phyloP scores from a whole-genome alignment of 2,113 vertebrate species.

The Tragelaphus scriptus region DNA sequence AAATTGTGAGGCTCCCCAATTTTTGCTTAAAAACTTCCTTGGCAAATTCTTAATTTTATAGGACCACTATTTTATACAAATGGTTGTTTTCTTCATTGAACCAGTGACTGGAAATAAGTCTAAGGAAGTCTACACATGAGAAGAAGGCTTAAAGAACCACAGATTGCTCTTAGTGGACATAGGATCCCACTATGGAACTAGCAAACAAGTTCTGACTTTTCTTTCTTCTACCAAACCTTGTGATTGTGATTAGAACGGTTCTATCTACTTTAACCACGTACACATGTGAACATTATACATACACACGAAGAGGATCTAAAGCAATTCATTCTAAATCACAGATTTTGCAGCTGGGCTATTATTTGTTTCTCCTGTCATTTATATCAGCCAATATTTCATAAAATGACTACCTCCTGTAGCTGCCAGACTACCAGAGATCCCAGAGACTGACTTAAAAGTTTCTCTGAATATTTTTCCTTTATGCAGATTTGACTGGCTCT shows the following conservation, averaged over 20 bases:
- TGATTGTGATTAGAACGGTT: neutral
- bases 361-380: slow-evolving; percentile 26
- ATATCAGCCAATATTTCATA: neutral
- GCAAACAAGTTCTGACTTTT: slow-evolving; percentile 8
- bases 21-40: slow-evolving; percentile 30
- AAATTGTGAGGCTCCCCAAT: neutral
- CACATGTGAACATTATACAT: neutral
- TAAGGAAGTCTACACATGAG: neutral
- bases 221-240: neutral
- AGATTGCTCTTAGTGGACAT: neutral
- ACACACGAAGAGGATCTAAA: neutral
- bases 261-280: neutral
- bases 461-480: neutral
- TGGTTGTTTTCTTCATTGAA: neutral
- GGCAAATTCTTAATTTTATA: slow-evolving; percentile 23
- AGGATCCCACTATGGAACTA: neutral
- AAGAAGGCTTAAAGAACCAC: neutral
- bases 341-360: neutral
- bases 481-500: neutral
- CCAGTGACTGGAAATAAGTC: neutral
- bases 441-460: neutral
- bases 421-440: neutral
- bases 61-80: neutral
- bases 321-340: neutral
- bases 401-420: neutral